A percentile compares a stretch with the other conserved stretches of the same genome.
Conservation (phyloP, 2,113 vertebrate species). For the Chaetops frenatus region DNA sequence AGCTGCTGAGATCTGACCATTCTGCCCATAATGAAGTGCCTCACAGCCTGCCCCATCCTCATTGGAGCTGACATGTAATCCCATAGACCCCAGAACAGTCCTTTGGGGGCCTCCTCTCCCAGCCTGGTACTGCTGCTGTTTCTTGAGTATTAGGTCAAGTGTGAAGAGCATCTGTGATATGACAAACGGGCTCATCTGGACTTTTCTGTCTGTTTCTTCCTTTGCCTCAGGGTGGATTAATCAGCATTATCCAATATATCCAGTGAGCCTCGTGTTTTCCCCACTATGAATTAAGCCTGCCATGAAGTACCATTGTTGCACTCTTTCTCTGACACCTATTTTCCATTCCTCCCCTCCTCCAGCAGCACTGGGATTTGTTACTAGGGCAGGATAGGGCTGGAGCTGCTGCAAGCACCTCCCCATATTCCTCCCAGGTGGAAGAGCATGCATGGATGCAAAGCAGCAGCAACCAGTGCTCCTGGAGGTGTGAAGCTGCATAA, state of each 20-base stretch:
- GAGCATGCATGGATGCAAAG: neutral
- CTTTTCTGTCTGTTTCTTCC: neutral
- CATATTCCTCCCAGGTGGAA: fast-evolving
- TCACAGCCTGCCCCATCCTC: neutral
- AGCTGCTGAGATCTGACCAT: neutral
- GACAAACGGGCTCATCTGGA: neutral
- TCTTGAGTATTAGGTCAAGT: neutral
- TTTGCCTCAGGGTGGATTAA: neutral
- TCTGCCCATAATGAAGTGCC: neutral
- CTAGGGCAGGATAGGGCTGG: neutral
- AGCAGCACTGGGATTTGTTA: neutral
- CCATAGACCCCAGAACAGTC: neutral
- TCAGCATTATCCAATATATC: neutral
- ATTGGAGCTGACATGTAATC: neutral
- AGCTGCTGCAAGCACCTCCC: neutral
- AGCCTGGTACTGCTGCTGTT: neutral
- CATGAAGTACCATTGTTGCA: neutral
- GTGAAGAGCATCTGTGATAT: neutral
- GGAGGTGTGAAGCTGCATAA: neutral
- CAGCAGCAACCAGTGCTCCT: neutral
- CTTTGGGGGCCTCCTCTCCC: neutral
- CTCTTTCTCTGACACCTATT: neutral
- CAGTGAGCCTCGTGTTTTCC: neutral
- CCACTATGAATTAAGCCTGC: neutral
- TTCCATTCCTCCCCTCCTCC: neutral